phyloP scores from a whole-genome alignment of 2,888 invertebrate species.

The Seira ritae region DNA sequence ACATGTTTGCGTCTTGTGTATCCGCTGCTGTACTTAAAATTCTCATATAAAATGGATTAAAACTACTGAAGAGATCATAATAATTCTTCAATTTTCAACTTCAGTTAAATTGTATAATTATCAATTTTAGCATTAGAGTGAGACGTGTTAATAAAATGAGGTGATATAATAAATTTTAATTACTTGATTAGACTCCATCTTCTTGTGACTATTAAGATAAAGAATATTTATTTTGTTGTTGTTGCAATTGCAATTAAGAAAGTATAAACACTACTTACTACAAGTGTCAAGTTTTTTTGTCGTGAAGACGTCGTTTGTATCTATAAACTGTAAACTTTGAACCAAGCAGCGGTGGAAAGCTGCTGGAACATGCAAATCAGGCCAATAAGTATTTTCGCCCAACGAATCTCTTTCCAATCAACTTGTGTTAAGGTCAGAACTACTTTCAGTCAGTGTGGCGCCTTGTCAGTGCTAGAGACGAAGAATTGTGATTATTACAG shows the following conservation, averaged over 20 bases:
- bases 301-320: neutral
- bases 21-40: too few relatives aligned
- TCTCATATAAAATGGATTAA: neutral
- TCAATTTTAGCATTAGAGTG: neutral
- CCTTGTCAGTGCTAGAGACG: conserved; percentile 29
- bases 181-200: neutral
- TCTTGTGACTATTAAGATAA: neutral
- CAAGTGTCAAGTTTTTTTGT: neutral
- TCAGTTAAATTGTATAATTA: neutral
- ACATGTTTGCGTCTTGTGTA: too few relatives aligned
- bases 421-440: conserved; percentile 44
- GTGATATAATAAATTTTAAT: neutral
- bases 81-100: neutral
- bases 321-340: neutral
- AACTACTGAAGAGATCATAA: neutral
- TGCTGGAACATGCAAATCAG: conserved; percentile 44
- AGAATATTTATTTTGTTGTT: neutral
- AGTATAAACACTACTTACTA: neutral
- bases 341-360: conserved; percentile 25
- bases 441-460: conserved; percentile 20
- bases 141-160: neutral
- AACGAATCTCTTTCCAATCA: conserved; percentile 30
- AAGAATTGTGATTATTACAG: conserved; percentile 40
- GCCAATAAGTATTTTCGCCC: conserved; percentile 33
- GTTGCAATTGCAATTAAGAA: neutral